Evolutionary conservation across 2,888 invertebrate species (phyloP).

Genomic region (Sialis fuliginosa): DNA sequence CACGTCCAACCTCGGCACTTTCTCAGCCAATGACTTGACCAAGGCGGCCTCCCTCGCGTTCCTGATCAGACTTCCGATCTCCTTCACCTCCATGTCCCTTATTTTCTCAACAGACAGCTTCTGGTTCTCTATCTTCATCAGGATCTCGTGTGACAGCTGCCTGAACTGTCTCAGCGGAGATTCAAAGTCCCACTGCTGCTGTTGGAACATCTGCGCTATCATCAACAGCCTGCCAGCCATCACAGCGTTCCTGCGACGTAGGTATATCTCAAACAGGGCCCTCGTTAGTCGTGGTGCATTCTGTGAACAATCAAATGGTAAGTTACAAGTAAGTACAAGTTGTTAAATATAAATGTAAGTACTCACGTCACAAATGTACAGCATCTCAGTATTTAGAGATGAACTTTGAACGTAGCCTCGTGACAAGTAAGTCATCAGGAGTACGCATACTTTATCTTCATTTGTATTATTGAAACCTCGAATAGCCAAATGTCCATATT

Average conservation of each 20-base stretch:
- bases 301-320: slow-evolving; percentile 28
- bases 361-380: slow-evolving; percentile 71
- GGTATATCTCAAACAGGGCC: slow-evolving; percentile 84
- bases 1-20: slow-evolving; percentile 70
- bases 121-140: slow-evolving; percentile 65
- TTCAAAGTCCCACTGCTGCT: slow-evolving; percentile 75
- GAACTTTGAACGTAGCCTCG: slow-evolving; percentile 64
- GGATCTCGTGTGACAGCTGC: slow-evolving; percentile 54
- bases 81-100: slow-evolving; percentile 71
- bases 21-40: slow-evolving; percentile 67
- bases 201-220: slow-evolving; percentile 86
- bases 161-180: slow-evolving; percentile 76
- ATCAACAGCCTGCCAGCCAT: slow-evolving; percentile 71
- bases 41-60: slow-evolving; percentile 57
- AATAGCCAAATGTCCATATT: slow-evolving; percentile 61
- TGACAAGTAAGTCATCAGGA: slow-evolving; percentile 80
- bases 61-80: slow-evolving; percentile 64
- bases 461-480: slow-evolving; percentile 75
- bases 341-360: neutral
- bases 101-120: slow-evolving; percentile 60
- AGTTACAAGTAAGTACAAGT: neutral
- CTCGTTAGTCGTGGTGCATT: slow-evolving; percentile 82
- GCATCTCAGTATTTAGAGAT: slow-evolving; percentile 74
- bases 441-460: slow-evolving; percentile 87
- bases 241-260: slow-evolving; percentile 77